phyloP scores from a whole-genome alignment of 2,888 invertebrate species.

The Megastigmus dorsalis region DNA sequence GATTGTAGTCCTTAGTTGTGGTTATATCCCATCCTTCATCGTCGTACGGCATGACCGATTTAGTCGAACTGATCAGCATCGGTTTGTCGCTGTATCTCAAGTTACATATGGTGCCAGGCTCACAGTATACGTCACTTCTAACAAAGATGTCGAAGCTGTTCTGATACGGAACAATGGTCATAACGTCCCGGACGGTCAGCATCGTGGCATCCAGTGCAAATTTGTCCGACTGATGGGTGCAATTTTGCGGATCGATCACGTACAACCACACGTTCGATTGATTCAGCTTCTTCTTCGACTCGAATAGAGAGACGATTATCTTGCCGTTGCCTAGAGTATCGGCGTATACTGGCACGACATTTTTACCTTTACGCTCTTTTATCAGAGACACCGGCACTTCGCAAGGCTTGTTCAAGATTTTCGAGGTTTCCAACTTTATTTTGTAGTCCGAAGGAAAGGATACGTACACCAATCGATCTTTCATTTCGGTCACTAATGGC shows the following conservation, averaged over 20 bases:
- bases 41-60: background rate
- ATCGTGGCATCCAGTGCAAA: background rate
- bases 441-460: slow-evolving; percentile 20
- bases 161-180: slow-evolving; percentile 21
- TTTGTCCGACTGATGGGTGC: background rate
- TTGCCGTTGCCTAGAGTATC: slow-evolving; percentile 32
- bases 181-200: background rate
- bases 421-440: slow-evolving; percentile 34
- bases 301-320: slow-evolving; percentile 19
- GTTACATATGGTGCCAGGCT: slow-evolving; percentile 10
- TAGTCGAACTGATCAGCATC: background rate
- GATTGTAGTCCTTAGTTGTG: slow-evolving; percentile 3
- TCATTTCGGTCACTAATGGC: slow-evolving; percentile 21
- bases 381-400: background rate
- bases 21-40: slow-evolving; percentile 26
- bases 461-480: slow-evolving; percentile 23
- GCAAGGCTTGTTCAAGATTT: slow-evolving; percentile 29
- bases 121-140: slow-evolving; percentile 5
- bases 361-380: background rate
- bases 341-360: background rate
- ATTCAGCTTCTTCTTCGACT: background rate
- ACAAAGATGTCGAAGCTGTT: slow-evolving; percentile 35
- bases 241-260: slow-evolving; percentile 20
- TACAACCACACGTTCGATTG: slow-evolving; percentile 32
- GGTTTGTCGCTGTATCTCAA: slow-evolving; percentile 27